Base-by-base conservation (phyloP, 2,888 invertebrate genomes). In the Coelopa pilipes region DNA sequence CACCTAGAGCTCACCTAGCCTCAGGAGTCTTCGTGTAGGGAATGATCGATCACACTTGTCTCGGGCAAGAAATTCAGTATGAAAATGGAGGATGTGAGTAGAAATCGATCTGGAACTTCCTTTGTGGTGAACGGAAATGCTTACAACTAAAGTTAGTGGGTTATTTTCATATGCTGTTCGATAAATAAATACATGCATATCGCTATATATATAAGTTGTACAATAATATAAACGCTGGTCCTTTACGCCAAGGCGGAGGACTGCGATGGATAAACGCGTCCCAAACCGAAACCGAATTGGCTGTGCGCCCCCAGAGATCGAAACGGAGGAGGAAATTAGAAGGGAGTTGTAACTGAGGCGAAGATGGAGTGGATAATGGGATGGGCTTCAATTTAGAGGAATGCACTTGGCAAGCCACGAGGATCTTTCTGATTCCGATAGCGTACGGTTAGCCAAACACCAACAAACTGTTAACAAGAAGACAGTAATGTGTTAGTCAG, bases 361-460 rank as follows among this genome's bases (percentile, higher is more conserved):
- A 53, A 53, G 53, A 53, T 53, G 10, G 13, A 53, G 53, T 47
- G 21, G n/a, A n/a, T n/a, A 1, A 69, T 45, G 57, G 46, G 70
- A 73, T n/a, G 49, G 45, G 49, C 55, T 7, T 65, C 7, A 15
- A 21, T 83, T 94, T 96, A 97, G 88, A 98, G 94, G 90, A 97
- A 98, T 90, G 97, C 97, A 90, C 96, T 96, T 86, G 97, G 96
- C 90, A 97, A 96, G 90, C 96, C 96, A 83, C 96, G 92, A 84
- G 97, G 98, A 90, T 98, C 97, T 93, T 97, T 97, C 91, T 97
- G 97, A 90, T 98, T 98, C 90, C 98, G 94, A 92, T 96, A 98
- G 85, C 97, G 93, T 88, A 97, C 94, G 84, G 98, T 97, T 92
- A 98, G 78, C 87, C 88, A 87, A 79, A 87, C 87, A 89, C 98